Evolutionary conservation across 35 echinoderm and acorn worm species (phyloP).

Genomic region (Lytechinus pictus): DNA sequence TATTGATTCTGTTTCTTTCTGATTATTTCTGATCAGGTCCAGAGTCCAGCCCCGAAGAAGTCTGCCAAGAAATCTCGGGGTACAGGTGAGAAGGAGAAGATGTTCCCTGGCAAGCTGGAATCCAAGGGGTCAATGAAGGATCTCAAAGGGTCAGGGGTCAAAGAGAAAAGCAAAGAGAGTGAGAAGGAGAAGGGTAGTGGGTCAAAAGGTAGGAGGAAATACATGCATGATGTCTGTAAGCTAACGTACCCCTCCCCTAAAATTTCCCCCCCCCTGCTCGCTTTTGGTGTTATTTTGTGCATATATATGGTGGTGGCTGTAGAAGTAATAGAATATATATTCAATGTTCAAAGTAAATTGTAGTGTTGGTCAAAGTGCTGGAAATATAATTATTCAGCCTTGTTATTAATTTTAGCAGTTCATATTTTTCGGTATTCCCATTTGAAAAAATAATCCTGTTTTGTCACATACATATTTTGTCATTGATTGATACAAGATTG

Average conservation of each 20-base stretch:
- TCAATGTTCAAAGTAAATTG: background rate
- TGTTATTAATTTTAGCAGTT: too few relatives aligned
- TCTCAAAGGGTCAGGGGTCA: conserved; percentile 50
- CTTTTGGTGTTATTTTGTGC: background rate
- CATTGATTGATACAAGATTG: background rate
- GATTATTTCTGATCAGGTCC: background rate
- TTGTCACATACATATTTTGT: background rate
- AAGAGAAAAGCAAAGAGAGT: conserved; percentile 53
- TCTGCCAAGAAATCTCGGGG: conserved; percentile 74
- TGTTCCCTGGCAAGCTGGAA: conserved; percentile 57
- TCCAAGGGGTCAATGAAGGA: conserved; percentile 45
- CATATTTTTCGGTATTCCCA: too few relatives aligned
- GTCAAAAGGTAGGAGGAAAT: conserved; percentile 45
- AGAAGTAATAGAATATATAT: background rate
- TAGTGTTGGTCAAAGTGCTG: too few relatives aligned
- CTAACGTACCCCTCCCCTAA: background rate
- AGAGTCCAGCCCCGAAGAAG: conserved; percentile 82
- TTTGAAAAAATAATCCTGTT: background rate
- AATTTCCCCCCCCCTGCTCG: background rate
- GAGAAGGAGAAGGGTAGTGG: conserved; percentile 47
- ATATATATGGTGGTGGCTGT: conserved; percentile 26
- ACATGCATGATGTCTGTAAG: background rate
- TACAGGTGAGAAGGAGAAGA: conserved; percentile 51
- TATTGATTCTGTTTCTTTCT: background rate
- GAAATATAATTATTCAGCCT: too few relatives aligned